A percentile compares a stretch with the other conserved stretches of the same genome.
Conservation (phyloP, 2,888 invertebrate genomes). For the Megaustenia siamemsis region DNA sequence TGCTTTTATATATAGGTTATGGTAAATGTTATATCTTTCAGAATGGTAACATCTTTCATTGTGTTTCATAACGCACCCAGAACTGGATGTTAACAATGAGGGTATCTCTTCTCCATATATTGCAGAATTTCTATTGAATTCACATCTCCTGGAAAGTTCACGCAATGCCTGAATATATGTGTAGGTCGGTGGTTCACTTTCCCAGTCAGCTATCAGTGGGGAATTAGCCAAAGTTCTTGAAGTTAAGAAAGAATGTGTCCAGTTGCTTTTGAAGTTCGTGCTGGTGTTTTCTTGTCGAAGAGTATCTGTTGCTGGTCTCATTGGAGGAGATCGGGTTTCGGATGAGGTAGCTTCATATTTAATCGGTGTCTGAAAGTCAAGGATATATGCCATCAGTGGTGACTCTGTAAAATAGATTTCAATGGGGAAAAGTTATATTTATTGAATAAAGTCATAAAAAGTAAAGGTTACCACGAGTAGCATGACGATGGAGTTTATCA, state of each 20-base stretch:
- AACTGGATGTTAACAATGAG: neutral
- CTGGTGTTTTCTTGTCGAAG: neutral
- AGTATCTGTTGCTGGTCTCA: neutral
- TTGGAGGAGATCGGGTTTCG: neutral
- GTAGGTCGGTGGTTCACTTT: neutral
- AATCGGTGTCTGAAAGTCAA: neutral
- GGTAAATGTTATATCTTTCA: neutral
- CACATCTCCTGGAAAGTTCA: neutral
- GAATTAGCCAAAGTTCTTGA: neutral
- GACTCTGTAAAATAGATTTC: neutral
- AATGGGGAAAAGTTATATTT: neutral
- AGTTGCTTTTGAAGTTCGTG: neutral
- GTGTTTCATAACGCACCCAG: neutral
- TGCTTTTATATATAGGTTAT: neutral
- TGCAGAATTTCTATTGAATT: neutral
- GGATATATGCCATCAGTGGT: constrained; percentile 29
- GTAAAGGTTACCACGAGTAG: too few relatives aligned
- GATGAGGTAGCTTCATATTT: neutral
- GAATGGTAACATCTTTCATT: neutral
- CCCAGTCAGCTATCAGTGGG: neutral
- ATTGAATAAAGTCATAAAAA: too few relatives aligned
- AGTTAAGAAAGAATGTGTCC: too few relatives aligned
- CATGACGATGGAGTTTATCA: too few relatives aligned
- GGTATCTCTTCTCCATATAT: neutral
- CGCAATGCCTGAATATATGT: neutral